These are phyloP conservation scores for Alligator sinensis DNA, from an alignment of 2,113 vertebrate species.

Conservation along the genomic window DNA sequence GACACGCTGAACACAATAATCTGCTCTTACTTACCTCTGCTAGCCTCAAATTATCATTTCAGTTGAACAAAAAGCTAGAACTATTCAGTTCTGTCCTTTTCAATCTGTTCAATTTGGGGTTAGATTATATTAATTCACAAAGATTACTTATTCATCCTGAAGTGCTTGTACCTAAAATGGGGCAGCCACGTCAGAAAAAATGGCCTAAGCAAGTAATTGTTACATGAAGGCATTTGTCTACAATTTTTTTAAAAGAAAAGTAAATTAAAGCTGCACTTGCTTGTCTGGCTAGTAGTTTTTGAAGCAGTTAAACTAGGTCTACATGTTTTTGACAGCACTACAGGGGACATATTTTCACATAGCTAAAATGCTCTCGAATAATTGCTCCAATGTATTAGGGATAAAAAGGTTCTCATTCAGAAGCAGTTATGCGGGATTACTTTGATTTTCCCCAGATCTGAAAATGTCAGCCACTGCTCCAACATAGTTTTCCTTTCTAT, in stretches of 20 bases:
- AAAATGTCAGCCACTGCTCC: conserved; percentile 10
- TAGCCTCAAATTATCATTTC: conserved; percentile 61
- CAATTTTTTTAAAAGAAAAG: background rate
- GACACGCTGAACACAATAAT: conserved; percentile 37
- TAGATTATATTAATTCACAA: conserved; percentile 62
- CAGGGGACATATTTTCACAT: conserved; percentile 23
- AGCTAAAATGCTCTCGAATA: conserved; percentile 34
- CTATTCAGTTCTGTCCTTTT: conserved; percentile 57
- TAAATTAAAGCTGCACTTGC: conserved; percentile 21
- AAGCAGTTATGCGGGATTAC: background rate
- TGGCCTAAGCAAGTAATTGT: background rate
- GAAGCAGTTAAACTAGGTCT: background rate
- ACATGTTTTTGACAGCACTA: conserved; percentile 21
- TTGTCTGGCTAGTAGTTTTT: conserved; percentile 24
- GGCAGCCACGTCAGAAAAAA: background rate
- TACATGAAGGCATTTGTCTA: background rate
- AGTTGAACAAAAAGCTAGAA: conserved; percentile 45
- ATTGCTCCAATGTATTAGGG: conserved; percentile 8
- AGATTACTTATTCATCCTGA: conserved; percentile 60
- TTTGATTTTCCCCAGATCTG: conserved; percentile 33
- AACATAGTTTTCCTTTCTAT: background rate
- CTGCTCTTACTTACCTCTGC: conserved; percentile 31
- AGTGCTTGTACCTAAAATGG: background rate
- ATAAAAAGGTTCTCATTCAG: conserved; percentile 29
- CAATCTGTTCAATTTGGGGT: conserved; percentile 39